These are phyloP conservation scores for Anthopleura sola DNA, from an alignment of 64 coral and sea anemone genomes.

Conservation along the genomic window DNA sequence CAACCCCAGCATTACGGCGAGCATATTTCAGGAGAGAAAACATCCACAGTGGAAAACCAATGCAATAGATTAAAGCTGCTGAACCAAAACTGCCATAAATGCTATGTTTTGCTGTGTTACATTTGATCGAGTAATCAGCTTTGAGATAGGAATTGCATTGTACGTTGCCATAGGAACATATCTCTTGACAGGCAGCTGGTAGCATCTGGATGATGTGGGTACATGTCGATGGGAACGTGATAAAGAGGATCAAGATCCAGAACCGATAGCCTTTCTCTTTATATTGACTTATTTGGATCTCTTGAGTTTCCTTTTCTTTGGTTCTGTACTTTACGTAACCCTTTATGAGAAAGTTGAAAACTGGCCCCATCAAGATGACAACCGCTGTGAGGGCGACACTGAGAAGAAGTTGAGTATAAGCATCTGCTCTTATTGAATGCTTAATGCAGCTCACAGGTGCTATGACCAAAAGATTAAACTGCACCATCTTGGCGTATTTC, in stretches of 20 bases:
- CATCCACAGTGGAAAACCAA: not conserved
- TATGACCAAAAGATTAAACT: slow-evolving; percentile 11
- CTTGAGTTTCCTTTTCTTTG: not conserved
- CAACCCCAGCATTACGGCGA: too few relatives aligned
- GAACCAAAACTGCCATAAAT: not conserved
- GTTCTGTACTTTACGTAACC: not conserved
- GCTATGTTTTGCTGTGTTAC: not conserved
- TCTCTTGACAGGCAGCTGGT: slow-evolving; percentile 22
- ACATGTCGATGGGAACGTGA: slow-evolving; percentile 19
- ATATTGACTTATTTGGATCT: not conserved
- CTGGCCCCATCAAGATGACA: not conserved
- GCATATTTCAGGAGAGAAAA: too few relatives aligned
- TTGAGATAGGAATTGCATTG: not conserved
- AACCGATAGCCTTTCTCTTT: not conserved
- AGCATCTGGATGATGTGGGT: not conserved
- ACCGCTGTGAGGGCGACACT: not conserved
- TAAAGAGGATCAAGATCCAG: not conserved
- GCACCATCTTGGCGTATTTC: slow-evolving; percentile 10
- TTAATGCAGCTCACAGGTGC: not conserved
- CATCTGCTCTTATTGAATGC: not conserved
- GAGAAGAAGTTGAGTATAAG: not conserved
- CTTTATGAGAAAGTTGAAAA: not conserved
- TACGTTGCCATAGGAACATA: not conserved
- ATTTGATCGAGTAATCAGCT: slow-evolving; percentile 5
- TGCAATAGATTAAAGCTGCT: not conserved